phyloP scores from a whole-genome alignment of 2,113 vertebrate species.

The Anolis sagrei region DNA sequence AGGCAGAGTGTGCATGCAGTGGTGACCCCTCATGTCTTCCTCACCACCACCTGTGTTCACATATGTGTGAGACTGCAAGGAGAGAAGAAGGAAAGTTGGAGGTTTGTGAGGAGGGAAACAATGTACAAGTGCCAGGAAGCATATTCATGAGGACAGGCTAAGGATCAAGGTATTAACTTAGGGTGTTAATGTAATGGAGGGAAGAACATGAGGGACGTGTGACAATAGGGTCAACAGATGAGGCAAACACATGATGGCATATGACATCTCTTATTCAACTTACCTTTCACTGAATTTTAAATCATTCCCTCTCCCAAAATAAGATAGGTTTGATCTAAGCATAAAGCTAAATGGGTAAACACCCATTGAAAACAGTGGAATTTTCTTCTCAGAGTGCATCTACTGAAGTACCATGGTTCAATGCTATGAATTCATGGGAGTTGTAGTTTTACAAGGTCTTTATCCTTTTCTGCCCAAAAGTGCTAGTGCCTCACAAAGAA shows the following conservation, averaged over 20 bases:
- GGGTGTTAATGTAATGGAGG: accelerated
- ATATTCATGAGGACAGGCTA: constrained; percentile 3
- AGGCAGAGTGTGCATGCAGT: constrained; percentile 91
- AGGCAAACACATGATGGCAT: not conserved
- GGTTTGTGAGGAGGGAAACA: constrained; percentile 22
- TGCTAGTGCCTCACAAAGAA: too few relatives aligned
- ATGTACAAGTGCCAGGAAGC: constrained; percentile 26
- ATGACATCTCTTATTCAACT: not conserved
- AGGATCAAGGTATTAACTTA: constrained; percentile 17
- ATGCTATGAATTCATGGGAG: too few relatives aligned
- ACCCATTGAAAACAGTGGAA: not conserved
- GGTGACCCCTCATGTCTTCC: constrained; percentile 87
- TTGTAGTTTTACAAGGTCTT: too few relatives aligned
- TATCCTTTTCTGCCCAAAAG: too few relatives aligned
- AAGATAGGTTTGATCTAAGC: not conserved
- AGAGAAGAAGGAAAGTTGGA: constrained; percentile 33
- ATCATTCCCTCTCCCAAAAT: not conserved
- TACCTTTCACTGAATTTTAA: not conserved
- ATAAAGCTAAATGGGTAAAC: not conserved
- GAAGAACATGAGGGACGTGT: not conserved
- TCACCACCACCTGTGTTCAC: constrained; percentile 92
- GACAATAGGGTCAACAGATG: not conserved
- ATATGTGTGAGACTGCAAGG: constrained; percentile 92
- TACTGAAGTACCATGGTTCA: too few relatives aligned
- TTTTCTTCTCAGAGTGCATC: not conserved